These are phyloP conservation scores for Teinopalpus imperialis DNA, from an alignment of 2,888 invertebrate genomes.

Conservation along the genomic window DNA sequence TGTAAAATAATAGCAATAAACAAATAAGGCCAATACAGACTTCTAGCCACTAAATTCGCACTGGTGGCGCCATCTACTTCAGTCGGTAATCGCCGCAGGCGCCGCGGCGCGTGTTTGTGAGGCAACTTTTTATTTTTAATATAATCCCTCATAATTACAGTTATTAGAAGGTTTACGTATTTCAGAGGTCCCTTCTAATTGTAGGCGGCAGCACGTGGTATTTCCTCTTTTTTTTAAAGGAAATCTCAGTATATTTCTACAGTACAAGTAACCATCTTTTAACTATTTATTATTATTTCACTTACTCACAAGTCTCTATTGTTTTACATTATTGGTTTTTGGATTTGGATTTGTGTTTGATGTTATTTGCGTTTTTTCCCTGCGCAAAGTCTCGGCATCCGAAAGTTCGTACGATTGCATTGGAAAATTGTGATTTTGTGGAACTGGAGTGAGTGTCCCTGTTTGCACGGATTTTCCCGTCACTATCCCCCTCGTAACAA, in stretches of 20 bases:
- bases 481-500: no score
- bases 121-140: constrained; percentile 49
- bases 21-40: constrained; percentile 30
- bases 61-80: constrained; percentile 46
- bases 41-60: constrained; percentile 34
- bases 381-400: no score
- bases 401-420: no score
- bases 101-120: constrained; percentile 66
- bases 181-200: constrained; percentile 65
- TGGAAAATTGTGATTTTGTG: no score
- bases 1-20: neutral
- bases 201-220: constrained; percentile 47
- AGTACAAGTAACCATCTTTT: no score
- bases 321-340: no score
- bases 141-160: constrained; percentile 71
- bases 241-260: neutral
- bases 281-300: no score
- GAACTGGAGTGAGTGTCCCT: no score
- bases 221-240: constrained; percentile 19
- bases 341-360: no score
- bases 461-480: no score
- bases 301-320: no score
- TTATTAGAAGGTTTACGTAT: constrained; percentile 68
- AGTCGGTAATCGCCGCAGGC: constrained; percentile 40
- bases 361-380: no score